Percentiles rank a stretch among this genome's conserved stretches.
Evolutionary conservation across 2,888 invertebrate species (phyloP).

Genomic region (Drosophila setosimentum): DNA sequence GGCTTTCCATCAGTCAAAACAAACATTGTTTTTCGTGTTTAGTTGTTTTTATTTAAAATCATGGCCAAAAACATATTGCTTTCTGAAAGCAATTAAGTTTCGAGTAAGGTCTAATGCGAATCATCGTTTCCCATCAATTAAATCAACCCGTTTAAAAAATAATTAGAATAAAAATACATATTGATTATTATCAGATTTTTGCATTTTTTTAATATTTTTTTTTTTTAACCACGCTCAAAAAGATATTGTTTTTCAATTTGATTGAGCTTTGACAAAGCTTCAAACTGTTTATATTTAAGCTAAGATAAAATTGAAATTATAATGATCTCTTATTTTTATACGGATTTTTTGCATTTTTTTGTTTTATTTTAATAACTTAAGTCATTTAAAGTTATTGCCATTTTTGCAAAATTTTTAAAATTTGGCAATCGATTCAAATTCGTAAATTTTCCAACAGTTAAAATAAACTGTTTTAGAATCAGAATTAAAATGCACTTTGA

Average conservation of each 20-base stretch:
- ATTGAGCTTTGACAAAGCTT: slow-evolving; percentile 2
- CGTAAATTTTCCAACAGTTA: neutral
- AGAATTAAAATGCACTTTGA: neutral
- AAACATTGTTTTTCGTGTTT: neutral
- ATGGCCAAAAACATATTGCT: neutral
- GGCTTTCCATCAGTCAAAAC: neutral
- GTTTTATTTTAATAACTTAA: slow-evolving; percentile 76
- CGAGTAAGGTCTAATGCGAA: neutral
- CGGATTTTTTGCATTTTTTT: slow-evolving; percentile 52
- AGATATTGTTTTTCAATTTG: neutral
- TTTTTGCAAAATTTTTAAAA: no score
- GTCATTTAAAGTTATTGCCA: slow-evolving; percentile 62
- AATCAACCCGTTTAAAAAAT: neutral
- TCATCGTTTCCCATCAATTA: neutral
- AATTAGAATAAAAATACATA: neutral
- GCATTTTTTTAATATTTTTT: neutral
- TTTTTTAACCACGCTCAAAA: neutral
- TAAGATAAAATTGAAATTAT: neutral
- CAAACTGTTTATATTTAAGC: neutral
- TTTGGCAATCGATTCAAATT: slow-evolving; percentile 1
- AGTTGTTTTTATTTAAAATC: neutral
- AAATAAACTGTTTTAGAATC: neutral
- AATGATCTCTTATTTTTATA: slow-evolving; percentile 6
- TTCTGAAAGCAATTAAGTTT: neutral
- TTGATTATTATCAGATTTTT: neutral